Conservation (phyloP, 2,888 invertebrate species). For the Melieria omissa region DNA sequence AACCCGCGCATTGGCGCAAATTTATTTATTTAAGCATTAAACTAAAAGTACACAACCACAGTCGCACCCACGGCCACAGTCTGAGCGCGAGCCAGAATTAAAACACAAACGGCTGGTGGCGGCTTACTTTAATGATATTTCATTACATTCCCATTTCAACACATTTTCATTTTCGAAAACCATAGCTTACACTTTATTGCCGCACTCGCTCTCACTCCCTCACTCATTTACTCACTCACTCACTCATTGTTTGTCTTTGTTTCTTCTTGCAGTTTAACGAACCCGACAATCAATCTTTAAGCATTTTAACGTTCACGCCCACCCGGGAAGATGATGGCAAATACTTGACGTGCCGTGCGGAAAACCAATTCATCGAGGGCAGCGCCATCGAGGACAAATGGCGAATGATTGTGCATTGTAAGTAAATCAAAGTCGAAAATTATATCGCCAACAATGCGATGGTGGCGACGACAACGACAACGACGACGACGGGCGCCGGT, state of each 20-base stretch:
- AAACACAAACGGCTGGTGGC: not conserved
- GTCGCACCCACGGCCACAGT: no score
- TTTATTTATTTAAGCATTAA: conserved; percentile 6
- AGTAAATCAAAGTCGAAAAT: conserved; percentile 67
- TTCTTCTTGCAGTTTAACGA: conserved; percentile 76
- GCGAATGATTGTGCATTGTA: conserved; percentile 88
- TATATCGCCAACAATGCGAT: not conserved
- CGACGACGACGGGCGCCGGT: no score
- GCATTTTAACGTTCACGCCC: conserved; percentile 85
- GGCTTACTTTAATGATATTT: conserved; percentile 20
- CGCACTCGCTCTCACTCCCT: not conserved
- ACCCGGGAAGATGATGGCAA: conserved; percentile 89
- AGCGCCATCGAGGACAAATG: conserved; percentile 88
- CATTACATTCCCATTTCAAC: conserved; percentile 1
- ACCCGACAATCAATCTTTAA: conserved; percentile 84
- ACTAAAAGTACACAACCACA: no score
- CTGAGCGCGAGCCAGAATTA: not conserved
- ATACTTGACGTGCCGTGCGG: conserved; percentile 87
- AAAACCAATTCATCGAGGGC: conserved; percentile 85
- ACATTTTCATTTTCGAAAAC: not conserved
- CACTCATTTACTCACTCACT: not conserved
- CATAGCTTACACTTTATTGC: no score
- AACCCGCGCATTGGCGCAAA: not conserved
- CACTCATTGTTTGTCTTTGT: conserved; percentile 27
- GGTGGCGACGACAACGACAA: not conserved